Base-by-base conservation (phyloP, 2,888 invertebrate species). In the Deroplatys truncata region DNA sequence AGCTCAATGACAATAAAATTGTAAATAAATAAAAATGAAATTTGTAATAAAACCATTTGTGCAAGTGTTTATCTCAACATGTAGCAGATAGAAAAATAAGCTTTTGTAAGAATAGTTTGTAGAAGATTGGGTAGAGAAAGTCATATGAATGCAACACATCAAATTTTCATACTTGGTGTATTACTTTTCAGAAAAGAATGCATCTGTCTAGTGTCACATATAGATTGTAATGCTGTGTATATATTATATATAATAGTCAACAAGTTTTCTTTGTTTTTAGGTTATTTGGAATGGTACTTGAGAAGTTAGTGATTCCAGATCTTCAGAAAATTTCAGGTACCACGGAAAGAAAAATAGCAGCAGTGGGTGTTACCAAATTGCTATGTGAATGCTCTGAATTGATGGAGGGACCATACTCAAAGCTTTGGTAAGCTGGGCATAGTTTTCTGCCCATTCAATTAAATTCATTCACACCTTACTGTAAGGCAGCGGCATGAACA, bases 251-350 rank as follows among this genome's bases (percentile, higher is more conserved):
- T 4, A 35, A 35, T 20, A 72, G 56, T 72, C 20, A 72, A 72
- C 9, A 72, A 7, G 16, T 72, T 72, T 72, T 25, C 1, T 0
- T 20, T 20, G 0, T 5, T 25, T 72, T 72, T 72, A 97, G 98
- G 92, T 98, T 99, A 97, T 99, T 99, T 94, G 96, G 96, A 43
- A 99, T 99, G 99, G 97, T 99, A 88, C 93, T 98, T 91, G 98
- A 99, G 92, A 97, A 98, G 90, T 95, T 99, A 16, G 95, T 98
- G 89, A 94, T 99, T 29, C 94, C 97, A 1, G 99, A 99, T 92
- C 94, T 98, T 92, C 97, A 97, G 93, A 98, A 98, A 93, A 96
- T 99, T 25, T 95, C 96, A 20, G 98, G 98, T 2, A 94, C 95
- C 86, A 94, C 97, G 56, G 99, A 99, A 92, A 96, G 97, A 90